These are phyloP conservation scores for Brachionus angularis DNA, from an alignment of 1,140 invertebrate species.

Conservation along the genomic window DNA sequence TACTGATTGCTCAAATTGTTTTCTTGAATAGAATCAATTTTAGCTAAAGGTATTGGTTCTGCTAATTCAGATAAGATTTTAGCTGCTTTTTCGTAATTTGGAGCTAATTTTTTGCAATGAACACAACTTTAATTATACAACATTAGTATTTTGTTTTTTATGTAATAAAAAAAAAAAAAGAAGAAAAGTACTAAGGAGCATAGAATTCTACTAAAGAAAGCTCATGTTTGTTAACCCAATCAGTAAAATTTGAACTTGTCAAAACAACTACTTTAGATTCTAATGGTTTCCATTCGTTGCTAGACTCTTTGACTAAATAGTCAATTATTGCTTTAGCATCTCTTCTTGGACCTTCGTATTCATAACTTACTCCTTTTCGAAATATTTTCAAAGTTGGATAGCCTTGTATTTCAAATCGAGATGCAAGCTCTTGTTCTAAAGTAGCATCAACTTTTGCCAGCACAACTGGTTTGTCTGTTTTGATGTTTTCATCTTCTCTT, in stretches of 20 bases:
- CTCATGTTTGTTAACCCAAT: slow-evolving; percentile 29
- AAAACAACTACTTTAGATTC: slow-evolving; percentile 11
- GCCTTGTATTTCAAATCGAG: slow-evolving; percentile 77
- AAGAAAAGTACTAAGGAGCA: not conserved
- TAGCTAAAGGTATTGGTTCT: slow-evolving; percentile 74
- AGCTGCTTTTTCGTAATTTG: slow-evolving; percentile 88
- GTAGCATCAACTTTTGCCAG: slow-evolving; percentile 96
- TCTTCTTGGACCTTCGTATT: slow-evolving; percentile 14
- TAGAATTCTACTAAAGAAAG: slow-evolving; percentile 39
- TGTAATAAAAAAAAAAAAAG: not conserved
- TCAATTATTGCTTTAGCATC: slow-evolving; percentile 28
- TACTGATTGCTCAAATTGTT: slow-evolving; percentile 78
- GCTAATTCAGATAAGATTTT: not conserved
- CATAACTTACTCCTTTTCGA: slow-evolving; percentile 65
- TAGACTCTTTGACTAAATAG: slow-evolving; percentile 6
- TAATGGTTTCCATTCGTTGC: slow-evolving; percentile 15
- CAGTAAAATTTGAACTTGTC: slow-evolving; percentile 2
- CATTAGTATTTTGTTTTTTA: not conserved
- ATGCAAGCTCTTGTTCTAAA: slow-evolving; percentile 78
- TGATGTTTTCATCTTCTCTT: not conserved
- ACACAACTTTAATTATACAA: slow-evolving; percentile 42
- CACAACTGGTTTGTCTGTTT: slow-evolving; percentile 64
- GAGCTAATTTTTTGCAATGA: slow-evolving; percentile 87
- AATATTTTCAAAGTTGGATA: slow-evolving; percentile 99
- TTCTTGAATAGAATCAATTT: slow-evolving; percentile 94